These are phyloP conservation scores for Drosophila prolongata DNA, from an alignment of 2,888 invertebrate species.

Conservation along the genomic window DNA sequence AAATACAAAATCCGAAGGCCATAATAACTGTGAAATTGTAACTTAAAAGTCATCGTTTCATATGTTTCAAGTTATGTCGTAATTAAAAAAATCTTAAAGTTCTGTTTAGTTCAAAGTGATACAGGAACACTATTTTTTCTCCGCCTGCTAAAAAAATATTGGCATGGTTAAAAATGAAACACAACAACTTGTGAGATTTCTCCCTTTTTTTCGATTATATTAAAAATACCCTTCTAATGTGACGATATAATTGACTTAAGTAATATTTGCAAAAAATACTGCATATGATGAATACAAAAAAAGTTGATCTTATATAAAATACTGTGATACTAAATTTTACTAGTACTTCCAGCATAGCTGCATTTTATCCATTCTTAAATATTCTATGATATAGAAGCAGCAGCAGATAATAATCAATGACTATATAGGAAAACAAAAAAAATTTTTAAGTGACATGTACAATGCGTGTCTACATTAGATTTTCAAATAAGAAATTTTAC, in stretches of 20 bases:
- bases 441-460: slow-evolving; percentile 12
- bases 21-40: not conserved
- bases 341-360: slow-evolving; percentile 85
- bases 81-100: not conserved
- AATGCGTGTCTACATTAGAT: slow-evolving; percentile 36
- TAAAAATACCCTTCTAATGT: slow-evolving; percentile 12
- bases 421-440: slow-evolving; percentile 28
- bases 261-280: slow-evolving; percentile 32
- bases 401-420: slow-evolving; percentile 39
- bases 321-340: slow-evolving; percentile 85
- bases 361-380: slow-evolving; percentile 85
- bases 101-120: not conserved
- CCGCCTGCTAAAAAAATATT: not conserved
- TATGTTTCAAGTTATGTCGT: not conserved
- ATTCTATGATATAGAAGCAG: slow-evolving; percentile 77
- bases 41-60: not conserved
- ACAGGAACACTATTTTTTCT: not conserved
- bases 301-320: slow-evolving; percentile 84
- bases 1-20: not conserved
- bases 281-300: slow-evolving; percentile 48
- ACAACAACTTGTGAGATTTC: slow-evolving; percentile 11
- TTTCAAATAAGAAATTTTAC: slow-evolving; percentile 43
- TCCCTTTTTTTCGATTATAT: slow-evolving; percentile 29
- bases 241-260: slow-evolving; percentile 26
- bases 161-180: not conserved